Percentiles rank a stretch among this genome's conserved stretches.
Conservation (phyloP, 2,113 vertebrate species). For the Pseudonaja textilis region DNA sequence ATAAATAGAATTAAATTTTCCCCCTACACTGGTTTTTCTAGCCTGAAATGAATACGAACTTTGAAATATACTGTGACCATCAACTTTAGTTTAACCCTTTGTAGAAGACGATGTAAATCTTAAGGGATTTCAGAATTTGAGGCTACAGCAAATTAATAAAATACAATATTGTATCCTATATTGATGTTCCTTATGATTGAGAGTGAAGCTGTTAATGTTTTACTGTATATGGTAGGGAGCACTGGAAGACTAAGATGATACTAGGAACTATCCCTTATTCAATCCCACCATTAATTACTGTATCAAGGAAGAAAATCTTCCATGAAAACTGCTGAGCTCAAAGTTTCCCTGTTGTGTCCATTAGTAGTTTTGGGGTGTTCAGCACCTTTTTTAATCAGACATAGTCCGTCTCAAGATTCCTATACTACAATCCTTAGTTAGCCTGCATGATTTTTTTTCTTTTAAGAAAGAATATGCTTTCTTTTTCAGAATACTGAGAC, state of each 20-base stretch:
- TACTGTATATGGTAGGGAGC: neutral
- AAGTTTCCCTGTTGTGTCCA: constrained; percentile 46
- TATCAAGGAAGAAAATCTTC: constrained; percentile 39
- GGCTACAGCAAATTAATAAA: neutral
- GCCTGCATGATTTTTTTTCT: neutral
- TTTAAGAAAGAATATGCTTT: neutral
- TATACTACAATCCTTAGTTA: neutral
- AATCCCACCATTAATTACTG: constrained; percentile 40
- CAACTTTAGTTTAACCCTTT: neutral
- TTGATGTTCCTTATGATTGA: neutral
- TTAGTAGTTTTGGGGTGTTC: constrained; percentile 28
- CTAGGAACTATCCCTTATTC: constrained; percentile 25
- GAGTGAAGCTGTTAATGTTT: neutral
- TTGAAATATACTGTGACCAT: neutral
- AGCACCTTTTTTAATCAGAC: constrained; percentile 38
- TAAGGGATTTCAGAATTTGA: neutral
- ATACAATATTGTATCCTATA: neutral
- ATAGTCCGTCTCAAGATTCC: constrained; percentile 1
- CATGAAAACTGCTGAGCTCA: constrained; percentile 50
- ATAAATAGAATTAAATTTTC: neutral
- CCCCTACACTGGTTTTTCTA: neutral
- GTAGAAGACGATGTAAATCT: neutral
- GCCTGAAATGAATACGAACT: neutral
- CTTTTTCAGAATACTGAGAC: neutral
- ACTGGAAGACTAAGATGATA: neutral